Evolutionary conservation across 2,113 vertebrate genomes (phyloP).

Genomic region (Microcebus griseorufus): DNA sequence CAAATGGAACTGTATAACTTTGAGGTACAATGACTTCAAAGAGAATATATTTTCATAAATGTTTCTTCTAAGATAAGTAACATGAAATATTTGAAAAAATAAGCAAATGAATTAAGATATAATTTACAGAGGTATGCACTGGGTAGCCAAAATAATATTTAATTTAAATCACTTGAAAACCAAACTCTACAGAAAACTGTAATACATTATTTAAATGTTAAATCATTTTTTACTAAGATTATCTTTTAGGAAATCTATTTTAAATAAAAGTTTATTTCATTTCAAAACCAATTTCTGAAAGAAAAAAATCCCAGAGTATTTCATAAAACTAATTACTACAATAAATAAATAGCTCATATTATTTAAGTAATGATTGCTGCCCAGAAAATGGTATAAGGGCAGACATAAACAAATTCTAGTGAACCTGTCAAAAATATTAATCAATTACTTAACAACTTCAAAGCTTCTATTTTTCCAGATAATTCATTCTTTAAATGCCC

Average conservation of each 20-base stretch:
- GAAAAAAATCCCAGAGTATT: background rate
- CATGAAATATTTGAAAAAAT: background rate
- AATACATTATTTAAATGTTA: background rate
- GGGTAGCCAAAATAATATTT: background rate
- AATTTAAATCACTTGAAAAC: constrained; percentile 6
- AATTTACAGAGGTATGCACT: background rate
- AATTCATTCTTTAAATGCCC: background rate
- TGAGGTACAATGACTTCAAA: background rate
- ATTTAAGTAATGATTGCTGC: constrained; percentile 4
- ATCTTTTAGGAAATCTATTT: constrained; percentile 28
- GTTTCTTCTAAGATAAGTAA: background rate
- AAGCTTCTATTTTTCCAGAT: background rate
- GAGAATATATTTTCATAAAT: background rate
- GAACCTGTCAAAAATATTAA: background rate
- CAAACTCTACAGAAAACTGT: background rate
- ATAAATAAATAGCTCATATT: background rate
- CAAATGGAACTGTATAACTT: background rate
- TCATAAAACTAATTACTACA: background rate
- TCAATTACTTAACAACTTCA: background rate
- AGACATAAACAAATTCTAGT: background rate
- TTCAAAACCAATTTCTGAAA: constrained; percentile 55
- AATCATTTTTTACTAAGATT: constrained; percentile 32
- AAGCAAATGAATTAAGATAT: background rate
- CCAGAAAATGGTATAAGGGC: background rate
- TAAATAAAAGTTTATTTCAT: constrained; percentile 36